Evolutionary conservation across 92 coral and sea anemone species (phyloP), one percentile per base, ranked within the genome.

Genomic region (Palythoa caribaeorum): DNA sequence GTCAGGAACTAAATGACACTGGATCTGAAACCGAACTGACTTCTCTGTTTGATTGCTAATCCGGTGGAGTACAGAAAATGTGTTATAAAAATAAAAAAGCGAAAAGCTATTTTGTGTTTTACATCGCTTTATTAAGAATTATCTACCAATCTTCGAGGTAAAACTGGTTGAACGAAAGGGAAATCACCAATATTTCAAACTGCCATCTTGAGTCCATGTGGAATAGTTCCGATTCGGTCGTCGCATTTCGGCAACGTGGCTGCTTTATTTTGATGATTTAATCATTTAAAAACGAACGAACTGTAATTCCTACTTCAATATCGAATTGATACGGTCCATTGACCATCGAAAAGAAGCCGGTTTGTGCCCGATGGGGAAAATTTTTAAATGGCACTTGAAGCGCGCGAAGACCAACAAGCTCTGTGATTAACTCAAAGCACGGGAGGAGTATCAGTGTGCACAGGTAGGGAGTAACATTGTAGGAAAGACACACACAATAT

Each of bases 11-110:
- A 69, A 81, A 47, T 69, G 47, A 65, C 86, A 47, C 76, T 81
- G 63, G 57, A 66, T 81, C 40, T 68, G 74, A 79, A 81, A 81
- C 66, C 76, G 86, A 81, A 81, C 86, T 81, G 86, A 81, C 86
- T 81, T 81, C 76, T 81, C 63, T 65, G 86, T 65, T 66, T 66
- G 76, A 54, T 68, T 47, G 19, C 63, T 20, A 47, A 66, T 39
- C 13, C 54, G 44, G 44, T 69, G 59, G 12, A 59, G 73, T 20
- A 44, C 15, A 40, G 47, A 65, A 37, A 47, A 40, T 19, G 40
- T 68, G 9, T 54, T 66, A 63, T 21, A 19, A 63, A 35, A 44
- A 40, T 37, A 44, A 71, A 68, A 81, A 36, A 39, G 19, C 11
- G 40, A 81, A 65, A 48, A 65, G 73, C 71, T 11, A 59, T 81